Base-by-base conservation (phyloP, 2,113 vertebrate genomes). In the Echinops telfairi region DNA sequence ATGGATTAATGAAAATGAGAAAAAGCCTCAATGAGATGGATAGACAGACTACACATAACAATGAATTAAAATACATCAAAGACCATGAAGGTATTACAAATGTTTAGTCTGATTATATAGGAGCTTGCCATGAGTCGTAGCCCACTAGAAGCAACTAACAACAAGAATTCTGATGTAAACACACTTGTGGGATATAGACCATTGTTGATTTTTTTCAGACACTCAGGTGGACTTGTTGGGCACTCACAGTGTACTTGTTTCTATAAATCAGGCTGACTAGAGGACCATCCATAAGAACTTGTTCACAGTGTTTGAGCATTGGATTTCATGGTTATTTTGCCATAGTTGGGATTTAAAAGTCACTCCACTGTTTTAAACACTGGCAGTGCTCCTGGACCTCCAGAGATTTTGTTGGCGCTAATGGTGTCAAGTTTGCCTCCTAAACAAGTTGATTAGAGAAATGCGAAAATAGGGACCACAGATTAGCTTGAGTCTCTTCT, bases 241-340 rank as follows among this genome's bases (percentile, higher is more conserved):
- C 88, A 60, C 3, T 89, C n/a, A 25, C 2, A 10, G 17, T 19
- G 14, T 73, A 36, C 20, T 92, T 78, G n/a, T 94, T 83, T 75
- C 53, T 57, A 64, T 66, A 88, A 83, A 84, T 33, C 66, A 58
- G 40, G 77, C 38, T 96, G 92, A 29, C 38, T 95, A 68, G 77
- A 90, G 90, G 90, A 78, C 89, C 60, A 82, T 86, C 70, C 31
- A 90, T n/a, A 78, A 53, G 90, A 89, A 71, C 83, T 89, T 47
- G 90, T 58, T 75, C 68, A 89, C 38, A 66, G 83, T 95, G 53
- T 75, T 90, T 83, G 57, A 84, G 83, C 78, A 90, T 53, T 90
- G 73, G 68, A 94, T 93, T 76, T 73, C 14, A 15, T 81, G 57
- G 22, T 75, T 95, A 57, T 90, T 10, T 84, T 82, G 43, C 31